These are phyloP conservation scores for Oreochromis niloticus DNA, from an alignment of 2,113 vertebrate genomes.

Conservation along the genomic window DNA sequence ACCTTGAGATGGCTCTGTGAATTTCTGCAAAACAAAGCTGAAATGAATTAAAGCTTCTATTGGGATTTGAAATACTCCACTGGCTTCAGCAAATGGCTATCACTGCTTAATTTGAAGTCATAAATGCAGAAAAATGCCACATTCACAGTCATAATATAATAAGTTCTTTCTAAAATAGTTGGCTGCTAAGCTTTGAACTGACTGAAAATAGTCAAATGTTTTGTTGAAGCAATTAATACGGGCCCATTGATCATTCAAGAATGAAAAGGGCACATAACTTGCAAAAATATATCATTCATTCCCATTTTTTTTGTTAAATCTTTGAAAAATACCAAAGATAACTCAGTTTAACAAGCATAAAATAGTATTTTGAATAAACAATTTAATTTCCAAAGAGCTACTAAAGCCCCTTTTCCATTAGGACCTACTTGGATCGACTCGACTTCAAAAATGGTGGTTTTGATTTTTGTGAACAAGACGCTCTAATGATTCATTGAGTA, in stretches of 20 bases:
- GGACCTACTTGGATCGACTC: fast-evolving
- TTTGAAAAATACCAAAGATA: not conserved
- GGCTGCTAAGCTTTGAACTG: not conserved
- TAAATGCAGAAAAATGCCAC: not conserved
- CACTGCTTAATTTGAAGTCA: not conserved
- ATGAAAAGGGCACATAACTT: not conserved
- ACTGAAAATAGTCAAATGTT: not conserved
- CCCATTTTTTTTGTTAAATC: not conserved
- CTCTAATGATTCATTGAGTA: not conserved
- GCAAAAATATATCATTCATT: not conserved
- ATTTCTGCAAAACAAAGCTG: not conserved
- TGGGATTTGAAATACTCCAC: not conserved
- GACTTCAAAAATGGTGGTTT: not conserved
- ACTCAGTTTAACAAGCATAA: not conserved
- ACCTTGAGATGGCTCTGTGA: not conserved
- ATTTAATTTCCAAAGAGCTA: not conserved
- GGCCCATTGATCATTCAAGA: not conserved
- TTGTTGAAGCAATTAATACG: not conserved
- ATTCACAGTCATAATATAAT: not conserved
- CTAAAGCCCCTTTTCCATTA: not conserved
- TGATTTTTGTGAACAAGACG: not conserved
- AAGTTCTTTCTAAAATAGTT: not conserved
- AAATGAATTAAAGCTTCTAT: not conserved
- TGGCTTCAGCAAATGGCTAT: not conserved
- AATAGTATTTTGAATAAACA: not conserved